phyloP scores from a whole-genome alignment of 1,140 invertebrate genomes.

The Cryptotermes secundus region DNA sequence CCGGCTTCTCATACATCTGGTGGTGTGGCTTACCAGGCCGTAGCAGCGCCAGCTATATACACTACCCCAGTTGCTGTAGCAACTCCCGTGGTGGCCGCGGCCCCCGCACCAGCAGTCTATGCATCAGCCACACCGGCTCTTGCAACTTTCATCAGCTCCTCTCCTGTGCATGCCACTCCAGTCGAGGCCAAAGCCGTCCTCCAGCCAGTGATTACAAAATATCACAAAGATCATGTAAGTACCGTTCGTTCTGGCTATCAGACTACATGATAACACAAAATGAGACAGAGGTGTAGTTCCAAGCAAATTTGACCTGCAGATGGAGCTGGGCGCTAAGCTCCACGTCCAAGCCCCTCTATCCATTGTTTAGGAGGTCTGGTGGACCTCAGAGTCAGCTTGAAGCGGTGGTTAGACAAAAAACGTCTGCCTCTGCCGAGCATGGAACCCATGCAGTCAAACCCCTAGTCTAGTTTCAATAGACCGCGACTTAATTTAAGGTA shows the following conservation, averaged over 20 bases:
- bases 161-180: slow-evolving; percentile 11
- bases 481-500: no score
- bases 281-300: neutral
- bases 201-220: neutral
- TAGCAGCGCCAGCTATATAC: slow-evolving; percentile 22
- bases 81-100: slow-evolving; percentile 24
- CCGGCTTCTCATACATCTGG: neutral
- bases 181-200: neutral
- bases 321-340: no score
- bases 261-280: neutral
- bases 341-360: no score
- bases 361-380: no score
- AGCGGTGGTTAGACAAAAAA: no score
- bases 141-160: neutral
- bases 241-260: neutral
- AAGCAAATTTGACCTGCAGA: neutral
- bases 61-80: slow-evolving; percentile 34
- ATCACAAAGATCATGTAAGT: slow-evolving; percentile 24
- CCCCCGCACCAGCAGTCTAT: slow-evolving; percentile 25
- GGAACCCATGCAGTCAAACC: no score
- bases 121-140: slow-evolving; percentile 4
- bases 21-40: neutral
- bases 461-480: no score
- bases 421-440: no score
- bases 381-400: no score